phyloP scores from a whole-genome alignment of 2,113 vertebrate species.

The Cebidichthys violaceus region DNA sequence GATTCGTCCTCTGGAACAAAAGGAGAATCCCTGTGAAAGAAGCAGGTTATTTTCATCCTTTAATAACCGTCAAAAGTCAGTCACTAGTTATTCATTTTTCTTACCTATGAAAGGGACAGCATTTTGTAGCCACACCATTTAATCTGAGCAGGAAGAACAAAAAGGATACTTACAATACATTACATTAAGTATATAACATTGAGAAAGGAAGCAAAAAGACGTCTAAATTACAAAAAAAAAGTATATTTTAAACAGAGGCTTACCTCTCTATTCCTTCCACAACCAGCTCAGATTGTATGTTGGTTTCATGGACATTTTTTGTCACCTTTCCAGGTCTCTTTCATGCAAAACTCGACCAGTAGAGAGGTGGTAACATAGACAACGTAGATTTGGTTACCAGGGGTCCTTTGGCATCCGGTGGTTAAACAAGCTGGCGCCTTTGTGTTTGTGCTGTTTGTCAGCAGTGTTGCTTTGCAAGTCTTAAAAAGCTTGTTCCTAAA shows the following conservation, averaged over 20 bases:
- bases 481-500: not conserved
- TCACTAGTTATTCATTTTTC: not conserved
- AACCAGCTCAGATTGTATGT: not conserved
- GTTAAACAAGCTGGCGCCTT: not conserved
- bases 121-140: constrained; percentile 1
- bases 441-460: not conserved
- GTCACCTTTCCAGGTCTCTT: not conserved
- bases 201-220: too few relatives aligned
- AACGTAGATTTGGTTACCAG: constrained; percentile 42
- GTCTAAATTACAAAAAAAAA: not conserved
- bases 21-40: constrained; percentile 36
- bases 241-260: not conserved
- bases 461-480: not conserved
- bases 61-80: not conserved
- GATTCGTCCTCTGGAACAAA: not conserved
- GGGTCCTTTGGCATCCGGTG: not conserved
- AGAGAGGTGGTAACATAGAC: not conserved
- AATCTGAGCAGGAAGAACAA: constrained; percentile 5
- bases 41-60: not conserved
- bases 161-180: not conserved
- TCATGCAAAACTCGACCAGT: constrained; percentile 13
- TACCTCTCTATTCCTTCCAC: constrained; percentile 3
- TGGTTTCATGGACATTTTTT: not conserved
- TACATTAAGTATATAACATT: not conserved
- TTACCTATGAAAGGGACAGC: constrained; percentile 5